These are phyloP conservation scores for Salvelinus alpinus DNA, from an alignment of 2,113 vertebrate genomes.

Conservation along the genomic window DNA sequence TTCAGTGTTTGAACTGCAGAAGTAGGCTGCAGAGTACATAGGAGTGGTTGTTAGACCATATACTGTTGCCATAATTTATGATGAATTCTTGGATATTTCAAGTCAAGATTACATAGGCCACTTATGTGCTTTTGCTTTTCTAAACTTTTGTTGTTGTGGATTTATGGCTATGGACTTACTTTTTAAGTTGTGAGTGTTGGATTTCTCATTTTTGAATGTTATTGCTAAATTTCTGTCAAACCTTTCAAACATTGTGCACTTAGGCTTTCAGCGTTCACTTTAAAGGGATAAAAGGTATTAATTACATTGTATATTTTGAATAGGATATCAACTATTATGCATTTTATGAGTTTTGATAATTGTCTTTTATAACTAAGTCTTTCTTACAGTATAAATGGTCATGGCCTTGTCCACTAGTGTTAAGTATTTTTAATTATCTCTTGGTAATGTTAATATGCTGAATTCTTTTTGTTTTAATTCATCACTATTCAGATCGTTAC, in stretches of 20 bases:
- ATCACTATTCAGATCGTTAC: no score
- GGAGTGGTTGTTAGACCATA: neutral
- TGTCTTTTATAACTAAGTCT: no score
- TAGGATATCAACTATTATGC: neutral
- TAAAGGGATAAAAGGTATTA: neutral
- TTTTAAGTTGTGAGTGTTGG: neutral
- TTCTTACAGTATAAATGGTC: no score
- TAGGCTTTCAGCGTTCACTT: neutral
- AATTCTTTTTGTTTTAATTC: no score
- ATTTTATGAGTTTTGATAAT: neutral
- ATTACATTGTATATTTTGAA: neutral
- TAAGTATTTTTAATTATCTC: no score
- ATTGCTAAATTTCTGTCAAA: neutral
- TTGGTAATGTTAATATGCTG: no score
- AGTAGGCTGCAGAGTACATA: no score
- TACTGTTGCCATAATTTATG: neutral
- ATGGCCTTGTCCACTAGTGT: no score
- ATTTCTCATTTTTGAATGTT: neutral
- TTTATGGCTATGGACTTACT: neutral
- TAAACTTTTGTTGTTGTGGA: neutral
- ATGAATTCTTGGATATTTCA: conserved; percentile 1
- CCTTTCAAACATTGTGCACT: neutral
- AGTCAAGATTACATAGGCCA: neutral
- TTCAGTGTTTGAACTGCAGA: no score
- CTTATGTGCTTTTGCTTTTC: neutral